These are phyloP conservation scores for Leptothorax acervorum DNA, from an alignment of 2,888 invertebrate species.

Conservation along the genomic window DNA sequence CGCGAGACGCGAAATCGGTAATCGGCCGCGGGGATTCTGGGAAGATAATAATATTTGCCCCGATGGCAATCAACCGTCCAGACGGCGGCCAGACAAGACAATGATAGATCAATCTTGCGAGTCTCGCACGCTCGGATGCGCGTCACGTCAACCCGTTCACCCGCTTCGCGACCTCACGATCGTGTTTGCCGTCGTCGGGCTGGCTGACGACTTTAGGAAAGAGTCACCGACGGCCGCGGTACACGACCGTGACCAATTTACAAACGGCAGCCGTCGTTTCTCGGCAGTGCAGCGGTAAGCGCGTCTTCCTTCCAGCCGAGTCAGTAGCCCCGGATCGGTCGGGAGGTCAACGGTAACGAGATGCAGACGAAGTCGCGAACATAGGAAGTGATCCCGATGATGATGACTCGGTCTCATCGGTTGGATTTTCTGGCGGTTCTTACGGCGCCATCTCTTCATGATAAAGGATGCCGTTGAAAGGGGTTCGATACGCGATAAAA, in stretches of 20 bases:
- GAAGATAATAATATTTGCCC: slow-evolving; percentile 81
- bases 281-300: slow-evolving; percentile 46
- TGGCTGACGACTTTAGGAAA: slow-evolving; percentile 21
- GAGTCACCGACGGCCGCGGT: slow-evolving; percentile 40
- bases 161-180: slow-evolving; percentile 34
- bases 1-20: slow-evolving; percentile 55
- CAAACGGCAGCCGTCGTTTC: slow-evolving; percentile 59
- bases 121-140: slow-evolving; percentile 81
- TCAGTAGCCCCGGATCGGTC: slow-evolving; percentile 43
- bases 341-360: slow-evolving; percentile 43
- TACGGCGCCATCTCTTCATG: slow-evolving; percentile 35
- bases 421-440: not conserved
- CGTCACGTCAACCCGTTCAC: slow-evolving; percentile 59
- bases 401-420: not conserved
- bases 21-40: slow-evolving; percentile 77
- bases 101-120: slow-evolving; percentile 85
- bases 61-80: slow-evolving; percentile 82
- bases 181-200: slow-evolving; percentile 37
- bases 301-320: slow-evolving; percentile 26
- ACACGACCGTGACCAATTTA: slow-evolving; percentile 59
- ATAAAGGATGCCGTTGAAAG: not conserved
- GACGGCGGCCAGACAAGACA: slow-evolving; percentile 84
- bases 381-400: slow-evolving; percentile 37
- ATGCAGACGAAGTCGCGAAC: slow-evolving; percentile 35
- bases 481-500: not conserved